phyloP scores from a whole-genome alignment of 2,888 invertebrate species.

The Podotricha telesiphe region DNA sequence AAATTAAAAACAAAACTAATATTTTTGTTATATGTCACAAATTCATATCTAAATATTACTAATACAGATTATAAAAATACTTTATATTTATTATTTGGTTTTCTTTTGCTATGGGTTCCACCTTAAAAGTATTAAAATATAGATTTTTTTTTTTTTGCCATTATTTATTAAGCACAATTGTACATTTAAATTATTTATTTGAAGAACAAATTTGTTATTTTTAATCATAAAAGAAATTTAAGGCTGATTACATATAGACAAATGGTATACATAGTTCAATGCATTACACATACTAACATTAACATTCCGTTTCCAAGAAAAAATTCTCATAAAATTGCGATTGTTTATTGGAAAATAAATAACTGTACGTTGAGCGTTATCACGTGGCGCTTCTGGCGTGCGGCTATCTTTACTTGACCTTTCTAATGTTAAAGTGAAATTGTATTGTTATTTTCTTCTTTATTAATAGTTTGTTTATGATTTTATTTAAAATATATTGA shows the following conservation, averaged over 20 bases:
- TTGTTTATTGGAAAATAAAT: slow-evolving; percentile 31
- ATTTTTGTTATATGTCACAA: too few relatives aligned
- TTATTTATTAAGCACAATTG: too few relatives aligned
- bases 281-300: too few relatives aligned
- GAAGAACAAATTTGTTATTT: neutral
- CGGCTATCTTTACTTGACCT: slow-evolving; percentile 25
- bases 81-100: too few relatives aligned
- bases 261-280: slow-evolving; percentile 13
- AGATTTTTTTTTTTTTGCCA: too few relatives aligned
- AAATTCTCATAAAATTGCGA: slow-evolving; percentile 30
- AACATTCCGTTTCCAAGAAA: slow-evolving; percentile 15
- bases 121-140: too few relatives aligned
- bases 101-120: too few relatives aligned
- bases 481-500: too few relatives aligned
- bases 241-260: neutral
- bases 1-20: too few relatives aligned
- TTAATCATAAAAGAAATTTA: neutral
- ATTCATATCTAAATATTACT: too few relatives aligned
- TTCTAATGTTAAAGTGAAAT: slow-evolving; percentile 24
- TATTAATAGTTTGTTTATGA: neutral
- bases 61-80: too few relatives aligned
- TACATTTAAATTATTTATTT: neutral
- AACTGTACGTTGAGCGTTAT: slow-evolving; percentile 17
- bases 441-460: neutral
- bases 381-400: slow-evolving; percentile 26